Evolutionary conservation across 2,797 vertebrate genomes (phyloP).

Genomic region (Balearica regulorum): DNA sequence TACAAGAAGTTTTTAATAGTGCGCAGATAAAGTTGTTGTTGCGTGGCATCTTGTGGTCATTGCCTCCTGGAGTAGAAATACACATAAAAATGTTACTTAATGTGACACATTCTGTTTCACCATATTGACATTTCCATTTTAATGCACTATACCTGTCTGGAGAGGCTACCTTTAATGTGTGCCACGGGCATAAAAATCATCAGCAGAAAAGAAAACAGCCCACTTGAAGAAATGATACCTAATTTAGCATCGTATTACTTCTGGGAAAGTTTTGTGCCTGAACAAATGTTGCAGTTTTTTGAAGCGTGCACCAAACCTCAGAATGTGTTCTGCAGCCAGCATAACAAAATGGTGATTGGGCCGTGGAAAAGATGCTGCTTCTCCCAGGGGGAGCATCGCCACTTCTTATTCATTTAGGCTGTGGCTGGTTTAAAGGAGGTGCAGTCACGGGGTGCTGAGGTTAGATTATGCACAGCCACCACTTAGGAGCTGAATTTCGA

Average conservation of each 20-base stretch:
- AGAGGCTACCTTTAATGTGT: background rate
- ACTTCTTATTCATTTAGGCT: background rate
- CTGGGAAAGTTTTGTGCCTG: constrained; percentile 1
- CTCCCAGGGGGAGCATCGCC: background rate
- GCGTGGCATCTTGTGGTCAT: background rate
- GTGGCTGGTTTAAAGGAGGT: background rate
- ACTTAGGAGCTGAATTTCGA: background rate
- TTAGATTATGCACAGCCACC: background rate
- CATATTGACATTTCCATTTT: constrained; percentile 44
- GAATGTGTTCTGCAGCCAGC: background rate
- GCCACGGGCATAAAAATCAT: constrained; percentile 2
- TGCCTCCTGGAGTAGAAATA: constrained; percentile 16
- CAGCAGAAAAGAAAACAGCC: background rate
- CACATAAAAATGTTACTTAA: constrained; percentile 16
- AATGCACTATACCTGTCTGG: constrained; percentile 4
- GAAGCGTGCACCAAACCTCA: background rate
- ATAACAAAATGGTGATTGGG: background rate
- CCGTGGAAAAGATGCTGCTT: background rate
- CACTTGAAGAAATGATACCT: constrained; percentile 4
- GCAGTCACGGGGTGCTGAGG: background rate
- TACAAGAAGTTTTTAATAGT: constrained; percentile 1
- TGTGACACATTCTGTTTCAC: background rate
- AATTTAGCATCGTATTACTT: constrained; percentile 9
- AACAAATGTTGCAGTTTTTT: constrained; percentile 14
- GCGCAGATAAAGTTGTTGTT: background rate